Evolutionary conservation across 1,140 invertebrate species (phyloP).

Genomic region (Drosophila nigrodunni): DNA sequence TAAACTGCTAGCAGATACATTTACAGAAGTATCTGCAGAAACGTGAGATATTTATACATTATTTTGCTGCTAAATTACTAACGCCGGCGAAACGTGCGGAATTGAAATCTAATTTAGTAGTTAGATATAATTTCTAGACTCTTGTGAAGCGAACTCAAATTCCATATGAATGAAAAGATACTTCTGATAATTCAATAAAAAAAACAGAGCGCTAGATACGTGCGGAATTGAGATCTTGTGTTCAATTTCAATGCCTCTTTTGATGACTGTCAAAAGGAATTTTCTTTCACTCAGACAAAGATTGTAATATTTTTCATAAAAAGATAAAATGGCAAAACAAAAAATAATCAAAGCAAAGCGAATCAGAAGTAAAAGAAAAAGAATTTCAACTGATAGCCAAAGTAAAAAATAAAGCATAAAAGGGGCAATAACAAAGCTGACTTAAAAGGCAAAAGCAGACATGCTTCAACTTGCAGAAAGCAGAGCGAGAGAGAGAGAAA

Average conservation of each 20-base stretch:
- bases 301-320: constrained; percentile 18
- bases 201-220: not conserved
- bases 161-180: not conserved
- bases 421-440: constrained; percentile 46
- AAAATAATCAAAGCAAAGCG: constrained; percentile 46
- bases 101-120: too few relatives aligned
- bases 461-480: constrained; percentile 18
- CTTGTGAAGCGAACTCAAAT: not conserved
- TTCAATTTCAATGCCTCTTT: not conserved
- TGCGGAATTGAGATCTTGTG: not conserved
- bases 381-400: constrained; percentile 15
- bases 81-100: too few relatives aligned
- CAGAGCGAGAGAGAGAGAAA: not conserved
- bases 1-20: too few relatives aligned
- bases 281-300: not conserved
- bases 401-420: constrained; percentile 16
- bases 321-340: constrained; percentile 24
- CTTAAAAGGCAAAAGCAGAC: constrained; percentile 19
- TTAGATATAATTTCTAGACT: too few relatives aligned
- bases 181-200: not conserved
- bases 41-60: too few relatives aligned
- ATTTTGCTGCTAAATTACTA: too few relatives aligned
- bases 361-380: constrained; percentile 1
- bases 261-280: too few relatives aligned
- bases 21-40: too few relatives aligned